Base-by-base conservation (phyloP, 2,888 invertebrate genomes). In the Gibbula magus region DNA sequence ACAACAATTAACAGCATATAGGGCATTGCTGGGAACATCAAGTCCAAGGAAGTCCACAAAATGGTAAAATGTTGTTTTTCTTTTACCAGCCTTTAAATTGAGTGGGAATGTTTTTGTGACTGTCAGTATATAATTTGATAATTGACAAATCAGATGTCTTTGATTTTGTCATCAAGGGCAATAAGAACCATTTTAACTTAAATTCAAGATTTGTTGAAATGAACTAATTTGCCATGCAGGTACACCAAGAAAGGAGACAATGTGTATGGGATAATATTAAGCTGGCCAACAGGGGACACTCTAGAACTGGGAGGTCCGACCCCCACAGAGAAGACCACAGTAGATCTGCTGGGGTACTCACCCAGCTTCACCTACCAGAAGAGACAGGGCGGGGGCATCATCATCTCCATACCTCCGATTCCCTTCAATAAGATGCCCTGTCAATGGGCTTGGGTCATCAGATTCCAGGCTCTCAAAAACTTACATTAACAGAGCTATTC, bases 191-290 rank as follows among this genome's bases (percentile, higher is more conserved):
- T n/a, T n/a, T n/a, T n/a, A n/a, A n/a, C n/a, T n/a, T n/a, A n/a
- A n/a, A n/a, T n/a, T n/a, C n/a, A n/a, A n/a, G n/a, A n/a, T n/a
- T n/a, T n/a, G n/a, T n/a, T n/a, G n/a, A n/a, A n/a, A n/a, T n/a
- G n/a, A n/a, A n/a, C n/a, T n/a, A n/a, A n/a, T n/a, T n/a, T n/a
- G n/a, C 54, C 8, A 52, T 22, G 0, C 80, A 88, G 89, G 87
- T 90, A 88, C 81, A 90, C 89, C 89, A 92, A 80, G 51, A 82
- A 82, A 56, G 81, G 79, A n/a, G 79, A 52, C 76, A 77, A 77
- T 32, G 93, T 96, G 20, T 97, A 96, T 91, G 96, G 95, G 0
- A 94, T 95, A 75, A 92, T 95, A 25, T 93, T 97, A 54, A 91
- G 94, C 1, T 97, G 97, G 96, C 96, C 96, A 0, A 89, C 92